Evolutionary conservation across 2,113 vertebrate species (phyloP).

Genomic region (Siniperca chuatsi): DNA sequence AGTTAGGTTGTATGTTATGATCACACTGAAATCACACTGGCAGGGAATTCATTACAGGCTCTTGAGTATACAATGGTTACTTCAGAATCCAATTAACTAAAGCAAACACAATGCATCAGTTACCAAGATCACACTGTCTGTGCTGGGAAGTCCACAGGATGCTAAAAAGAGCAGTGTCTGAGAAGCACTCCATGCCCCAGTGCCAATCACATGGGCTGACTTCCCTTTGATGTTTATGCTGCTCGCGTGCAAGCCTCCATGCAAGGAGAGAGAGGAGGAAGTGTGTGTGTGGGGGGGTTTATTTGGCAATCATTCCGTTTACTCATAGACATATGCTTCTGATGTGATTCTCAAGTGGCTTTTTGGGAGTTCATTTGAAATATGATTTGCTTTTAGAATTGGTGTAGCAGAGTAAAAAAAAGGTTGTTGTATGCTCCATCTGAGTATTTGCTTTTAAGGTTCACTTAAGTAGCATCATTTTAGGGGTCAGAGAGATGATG

Average conservation of each 20-base stretch:
- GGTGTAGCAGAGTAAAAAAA: conserved; percentile 13
- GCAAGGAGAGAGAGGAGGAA: neutral
- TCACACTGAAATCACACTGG: conserved; percentile 50
- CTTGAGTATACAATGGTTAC: conserved; percentile 70
- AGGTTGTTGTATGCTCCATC: neutral
- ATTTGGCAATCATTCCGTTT: conserved; percentile 61
- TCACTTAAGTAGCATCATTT: neutral
- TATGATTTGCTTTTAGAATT: conserved; percentile 36
- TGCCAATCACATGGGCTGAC: conserved; percentile 43
- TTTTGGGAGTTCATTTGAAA: conserved; percentile 34
- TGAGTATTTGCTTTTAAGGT: neutral
- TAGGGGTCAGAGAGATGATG: neutral
- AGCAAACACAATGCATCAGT: conserved; percentile 67
- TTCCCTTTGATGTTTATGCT: conserved; percentile 59
- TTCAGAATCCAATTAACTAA: conserved; percentile 77
- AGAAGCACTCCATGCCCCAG: conserved; percentile 33
- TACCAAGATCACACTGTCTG: conserved; percentile 57
- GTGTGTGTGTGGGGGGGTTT: conserved; percentile 25
- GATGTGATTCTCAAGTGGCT: conserved; percentile 47
- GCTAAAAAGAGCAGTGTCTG: conserved; percentile 59
- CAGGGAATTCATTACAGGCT: conserved; percentile 56
- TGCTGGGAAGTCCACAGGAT: conserved; percentile 39
- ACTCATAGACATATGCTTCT: conserved; percentile 47
- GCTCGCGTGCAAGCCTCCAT: conserved; percentile 37
- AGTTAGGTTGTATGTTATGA: conserved; percentile 48